These are phyloP conservation scores for Heteromormyrus szaboi DNA, from an alignment of 2,797 vertebrate genomes.

Conservation along the genomic window DNA sequence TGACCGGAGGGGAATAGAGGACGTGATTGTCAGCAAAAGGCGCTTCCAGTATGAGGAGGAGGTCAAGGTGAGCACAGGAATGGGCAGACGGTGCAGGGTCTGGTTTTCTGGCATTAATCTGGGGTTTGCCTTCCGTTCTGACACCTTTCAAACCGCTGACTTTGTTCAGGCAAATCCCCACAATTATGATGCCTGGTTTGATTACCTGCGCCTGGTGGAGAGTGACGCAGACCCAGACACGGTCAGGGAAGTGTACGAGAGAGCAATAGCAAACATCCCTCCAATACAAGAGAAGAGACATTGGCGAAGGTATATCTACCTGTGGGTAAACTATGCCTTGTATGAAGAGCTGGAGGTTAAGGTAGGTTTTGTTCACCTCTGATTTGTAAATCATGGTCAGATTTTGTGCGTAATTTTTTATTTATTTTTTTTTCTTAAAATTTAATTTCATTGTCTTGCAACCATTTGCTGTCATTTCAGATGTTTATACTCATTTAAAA, in stretches of 20 bases:
- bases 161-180: conserved; percentile 80
- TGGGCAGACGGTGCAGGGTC: neutral
- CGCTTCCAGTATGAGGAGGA: conserved; percentile 97
- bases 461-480: neutral
- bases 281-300: conserved; percentile 92
- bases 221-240: conserved; percentile 80
- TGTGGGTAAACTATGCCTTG: conserved; percentile 93
- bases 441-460: neutral
- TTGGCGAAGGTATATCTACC: conserved; percentile 95
- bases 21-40: conserved; percentile 93
- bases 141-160: neutral
- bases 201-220: conserved; percentile 91
- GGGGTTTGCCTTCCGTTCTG: neutral
- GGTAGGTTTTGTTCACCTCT: conserved; percentile 52
- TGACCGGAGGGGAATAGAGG: conserved; percentile 89
- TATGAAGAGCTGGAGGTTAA: conserved; percentile 95
- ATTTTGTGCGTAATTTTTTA: neutral
- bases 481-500: neutral
- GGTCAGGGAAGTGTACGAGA: conserved; percentile 86
- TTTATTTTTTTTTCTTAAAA: neutral
- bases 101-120: neutral
- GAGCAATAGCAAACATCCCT: conserved; percentile 88
- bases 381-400: neutral
- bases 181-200: conserved; percentile 97
- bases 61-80: conserved; percentile 72